Conservation (phyloP, 2,888 invertebrate genomes). For the Oscheius sp. region DNA sequence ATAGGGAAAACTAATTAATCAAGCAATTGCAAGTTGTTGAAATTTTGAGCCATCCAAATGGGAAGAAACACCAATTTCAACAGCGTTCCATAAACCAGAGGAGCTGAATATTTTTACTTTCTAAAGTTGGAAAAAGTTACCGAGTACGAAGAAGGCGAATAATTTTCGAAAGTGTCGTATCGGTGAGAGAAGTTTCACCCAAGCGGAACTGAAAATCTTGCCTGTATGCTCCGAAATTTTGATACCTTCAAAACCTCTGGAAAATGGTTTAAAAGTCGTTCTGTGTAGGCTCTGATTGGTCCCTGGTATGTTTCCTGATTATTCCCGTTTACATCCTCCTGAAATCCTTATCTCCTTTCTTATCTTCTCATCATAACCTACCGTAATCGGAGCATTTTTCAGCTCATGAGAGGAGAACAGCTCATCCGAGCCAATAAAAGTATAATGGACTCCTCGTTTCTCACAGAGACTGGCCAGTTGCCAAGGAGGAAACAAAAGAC, state of each 20-base stretch:
- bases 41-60: slow-evolving; percentile 24
- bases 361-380: background rate
- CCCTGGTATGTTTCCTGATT: slow-evolving; percentile 60
- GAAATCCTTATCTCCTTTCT: slow-evolving; percentile 5
- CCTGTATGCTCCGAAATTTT: background rate
- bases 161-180: background rate
- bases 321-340: slow-evolving; percentile 51
- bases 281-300: slow-evolving; percentile 58
- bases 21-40: background rate
- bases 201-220: slow-evolving; percentile 26
- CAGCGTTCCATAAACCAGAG: slow-evolving; percentile 7
- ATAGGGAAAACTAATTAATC: no score
- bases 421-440: slow-evolving; percentile 65
- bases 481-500: slow-evolving; percentile 71
- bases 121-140: background rate
- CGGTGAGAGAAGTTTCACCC: background rate
- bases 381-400: background rate
- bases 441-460: slow-evolving; percentile 59
- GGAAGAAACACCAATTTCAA: background rate
- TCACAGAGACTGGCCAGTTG: slow-evolving; percentile 62
- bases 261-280: slow-evolving; percentile 49
- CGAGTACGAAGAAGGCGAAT: background rate
- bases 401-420: slow-evolving; percentile 46
- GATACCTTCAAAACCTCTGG: slow-evolving; percentile 51
- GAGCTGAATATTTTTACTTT: background rate